Evolutionary conservation across 2,797 vertebrate species (phyloP), one percentile per base, ranked within the genome.

Genomic region (Orestias chungarensis): DNA sequence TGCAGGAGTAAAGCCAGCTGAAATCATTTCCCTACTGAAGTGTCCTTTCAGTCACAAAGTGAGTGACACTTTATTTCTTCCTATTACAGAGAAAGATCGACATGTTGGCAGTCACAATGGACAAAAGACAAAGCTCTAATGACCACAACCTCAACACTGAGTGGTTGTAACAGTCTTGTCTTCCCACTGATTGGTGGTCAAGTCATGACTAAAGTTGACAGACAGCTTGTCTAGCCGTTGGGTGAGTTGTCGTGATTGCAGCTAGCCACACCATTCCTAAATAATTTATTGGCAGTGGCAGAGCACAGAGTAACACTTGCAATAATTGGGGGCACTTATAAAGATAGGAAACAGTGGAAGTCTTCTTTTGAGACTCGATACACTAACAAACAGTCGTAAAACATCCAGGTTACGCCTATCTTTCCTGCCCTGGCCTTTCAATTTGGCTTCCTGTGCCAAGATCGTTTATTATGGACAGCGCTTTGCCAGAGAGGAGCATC

Each of bases 331-430:
- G 77, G 88, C 89, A 91, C 90, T 94, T 93, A 86, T 84, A 89
- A 86, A 84, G 87, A 92, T 89, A 82, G 77, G 83, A 83, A 81
- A 81, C 0, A 55, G 31, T 38, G 78, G 55, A 69, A 82, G 82
- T 57, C 87, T 90, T 88, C 83, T 85, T 90, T 83, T 85, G 68
- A 80, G 76, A 71, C 84, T 82, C 82, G 80, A 90, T 92, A 87
- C 82, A 87, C 86, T 91, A 81, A 86, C 86, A 78, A 73, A 52
- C 44, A 81, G 85, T 87, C 83, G 88, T 95, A 93, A 95, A 95
- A 91, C 86, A 89, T 25, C 35, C 65, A 47, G 76, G 66, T 86
- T 83, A 84, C 82, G 83, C 86, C 86, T 86, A 80, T 79, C 71
- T 86, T 87, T 86, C 75, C 82, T 76, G 83, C 84, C 78, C 76